Percentiles rank a stretch among this genome's conserved stretches.
Evolutionary conservation across 2,113 vertebrate genomes (phyloP).

Genomic region (Sebastes fasciatus): DNA sequence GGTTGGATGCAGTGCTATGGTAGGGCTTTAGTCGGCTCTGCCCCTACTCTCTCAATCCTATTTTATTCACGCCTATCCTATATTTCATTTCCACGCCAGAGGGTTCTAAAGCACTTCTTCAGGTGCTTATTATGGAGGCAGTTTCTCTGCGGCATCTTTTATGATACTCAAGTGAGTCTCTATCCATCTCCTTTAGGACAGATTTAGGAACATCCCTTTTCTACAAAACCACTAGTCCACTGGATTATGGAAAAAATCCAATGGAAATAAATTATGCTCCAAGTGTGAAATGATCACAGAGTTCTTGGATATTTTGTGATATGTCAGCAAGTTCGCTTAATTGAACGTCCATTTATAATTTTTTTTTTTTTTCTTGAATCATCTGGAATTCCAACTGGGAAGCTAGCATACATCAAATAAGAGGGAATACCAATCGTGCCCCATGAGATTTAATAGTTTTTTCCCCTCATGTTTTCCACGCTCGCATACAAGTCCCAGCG

Average conservation of each 20-base stretch:
- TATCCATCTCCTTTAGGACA: conserved; percentile 66
- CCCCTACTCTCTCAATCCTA: conserved; percentile 62
- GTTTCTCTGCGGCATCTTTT: conserved; percentile 69
- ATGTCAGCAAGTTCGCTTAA: conserved; percentile 29
- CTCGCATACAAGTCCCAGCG: conserved; percentile 29
- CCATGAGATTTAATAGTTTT: conserved; percentile 17
- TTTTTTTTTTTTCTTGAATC: conserved; percentile 1
- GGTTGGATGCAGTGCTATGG: conserved; percentile 63
- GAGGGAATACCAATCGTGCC: conserved; percentile 25
- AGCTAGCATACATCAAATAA: not conserved
- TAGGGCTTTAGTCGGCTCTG: conserved; percentile 57
- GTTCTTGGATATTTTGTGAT: conserved; percentile 22
- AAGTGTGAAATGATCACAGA: conserved; percentile 41
- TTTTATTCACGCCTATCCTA: conserved; percentile 71
- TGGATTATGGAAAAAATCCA: conserved; percentile 37
- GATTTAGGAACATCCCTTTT: conserved; percentile 67
- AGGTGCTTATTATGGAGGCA: conserved; percentile 72
- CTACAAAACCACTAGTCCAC: conserved; percentile 44
- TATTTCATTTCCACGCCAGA: conserved; percentile 74
- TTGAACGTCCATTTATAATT: conserved; percentile 30
- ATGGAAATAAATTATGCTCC: conserved; percentile 30
- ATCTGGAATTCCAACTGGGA: conserved; percentile 30
- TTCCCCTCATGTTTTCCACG: conserved; percentile 16
- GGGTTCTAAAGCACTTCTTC: conserved; percentile 72
- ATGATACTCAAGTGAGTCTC: conserved; percentile 65